Evolutionary conservation across 1,140 invertebrate genomes (phyloP).

Genomic region (Semibalanus balanoides): DNA sequence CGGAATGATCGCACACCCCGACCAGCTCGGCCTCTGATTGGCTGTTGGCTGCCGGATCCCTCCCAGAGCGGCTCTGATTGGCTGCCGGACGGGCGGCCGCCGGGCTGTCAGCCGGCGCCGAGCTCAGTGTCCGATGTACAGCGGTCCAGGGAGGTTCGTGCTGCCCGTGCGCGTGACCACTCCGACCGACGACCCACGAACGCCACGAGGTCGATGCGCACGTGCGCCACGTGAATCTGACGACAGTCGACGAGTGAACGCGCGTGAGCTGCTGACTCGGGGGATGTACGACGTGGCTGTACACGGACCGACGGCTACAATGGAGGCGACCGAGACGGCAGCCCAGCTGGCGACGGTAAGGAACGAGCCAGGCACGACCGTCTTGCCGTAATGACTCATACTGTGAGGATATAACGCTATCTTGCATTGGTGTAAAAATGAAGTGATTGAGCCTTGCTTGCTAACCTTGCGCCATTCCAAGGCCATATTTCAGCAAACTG

Average conservation of each 20-base stretch:
- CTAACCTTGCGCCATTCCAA: too few relatives aligned
- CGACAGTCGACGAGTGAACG: background rate
- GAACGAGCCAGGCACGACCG: too few relatives aligned
- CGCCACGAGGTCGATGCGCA: too few relatives aligned
- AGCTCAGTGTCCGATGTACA: background rate
- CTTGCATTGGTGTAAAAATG: too few relatives aligned
- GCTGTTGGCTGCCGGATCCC: background rate
- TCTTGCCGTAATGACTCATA: too few relatives aligned
- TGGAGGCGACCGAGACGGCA: background rate
- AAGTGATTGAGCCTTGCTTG: too few relatives aligned
- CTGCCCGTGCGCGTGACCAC: background rate
- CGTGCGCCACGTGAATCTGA: too few relatives aligned
- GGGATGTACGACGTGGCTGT: background rate
- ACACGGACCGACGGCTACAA: background rate
- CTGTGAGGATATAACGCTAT: too few relatives aligned
- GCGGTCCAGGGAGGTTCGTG: background rate
- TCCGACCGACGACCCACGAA: background rate
- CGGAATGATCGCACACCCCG: background rate
- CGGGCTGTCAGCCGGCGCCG: too few relatives aligned
- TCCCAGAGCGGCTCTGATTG: background rate
- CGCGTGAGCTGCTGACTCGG: too few relatives aligned
- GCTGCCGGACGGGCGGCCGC: too few relatives aligned
- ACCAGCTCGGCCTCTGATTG: background rate
- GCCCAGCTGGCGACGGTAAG: background rate
- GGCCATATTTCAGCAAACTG: too few relatives aligned